Percentiles rank a stretch among this genome's conserved stretches.
phyloP scores from a whole-genome alignment of 2,888 invertebrate species.

The Nemoura dubitans region DNA sequence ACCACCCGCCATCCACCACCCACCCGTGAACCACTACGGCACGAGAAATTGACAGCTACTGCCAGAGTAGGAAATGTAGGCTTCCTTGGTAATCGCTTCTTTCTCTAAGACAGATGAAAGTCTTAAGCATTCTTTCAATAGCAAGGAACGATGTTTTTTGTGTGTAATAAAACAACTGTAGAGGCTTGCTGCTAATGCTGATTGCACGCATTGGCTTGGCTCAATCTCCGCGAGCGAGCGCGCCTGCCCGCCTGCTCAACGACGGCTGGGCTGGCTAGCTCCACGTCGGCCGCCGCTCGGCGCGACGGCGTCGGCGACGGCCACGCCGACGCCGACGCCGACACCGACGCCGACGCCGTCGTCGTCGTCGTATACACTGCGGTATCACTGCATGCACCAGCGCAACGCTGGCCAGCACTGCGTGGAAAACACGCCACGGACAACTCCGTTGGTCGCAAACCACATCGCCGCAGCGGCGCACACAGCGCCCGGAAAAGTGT shows the following conservation, averaged over 20 bases:
- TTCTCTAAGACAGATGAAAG: slow-evolving; percentile 7
- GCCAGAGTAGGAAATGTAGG: slow-evolving; percentile 12
- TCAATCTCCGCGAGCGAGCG: not conserved
- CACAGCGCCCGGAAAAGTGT: slow-evolving; percentile 5
- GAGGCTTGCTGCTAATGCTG: not conserved
- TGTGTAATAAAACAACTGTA: not conserved
- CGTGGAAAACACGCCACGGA: not conserved
- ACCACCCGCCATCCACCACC: not conserved
- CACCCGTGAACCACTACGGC: not conserved
- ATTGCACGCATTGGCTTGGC: not conserved
- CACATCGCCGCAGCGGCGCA: not conserved
- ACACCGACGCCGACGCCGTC: no score
- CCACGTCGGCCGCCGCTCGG: not conserved
- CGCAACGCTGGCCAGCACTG: not conserved
- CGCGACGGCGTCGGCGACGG: not conserved
- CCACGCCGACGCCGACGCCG: no score
- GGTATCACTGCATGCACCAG: slow-evolving; percentile 2
- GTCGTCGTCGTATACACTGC: not conserved
- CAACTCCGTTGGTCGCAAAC: not conserved
- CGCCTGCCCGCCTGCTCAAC: not conserved
- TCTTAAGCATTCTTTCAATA: slow-evolving; percentile 2
- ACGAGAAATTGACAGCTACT: slow-evolving; percentile 12
- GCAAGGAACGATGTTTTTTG: slow-evolving; percentile 3
- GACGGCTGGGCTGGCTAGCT: not conserved
- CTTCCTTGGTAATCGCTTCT: not conserved